phyloP scores from a whole-genome alignment of 2,797 vertebrate species.

The Tiaroga cobitis region DNA sequence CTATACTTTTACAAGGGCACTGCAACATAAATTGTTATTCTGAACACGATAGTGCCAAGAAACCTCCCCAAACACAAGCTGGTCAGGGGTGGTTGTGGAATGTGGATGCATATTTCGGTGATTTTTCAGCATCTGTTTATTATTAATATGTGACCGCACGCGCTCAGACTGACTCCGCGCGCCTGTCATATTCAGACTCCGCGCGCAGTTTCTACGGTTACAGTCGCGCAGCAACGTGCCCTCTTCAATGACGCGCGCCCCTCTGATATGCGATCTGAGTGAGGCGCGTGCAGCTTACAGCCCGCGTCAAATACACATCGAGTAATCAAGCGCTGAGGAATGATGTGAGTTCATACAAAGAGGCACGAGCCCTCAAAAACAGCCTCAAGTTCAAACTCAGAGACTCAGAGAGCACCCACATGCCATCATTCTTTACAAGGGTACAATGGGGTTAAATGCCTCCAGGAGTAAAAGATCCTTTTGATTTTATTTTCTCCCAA shows the following conservation, averaged over 20 bases:
- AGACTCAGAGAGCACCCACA: constrained; percentile 15
- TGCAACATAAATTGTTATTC: constrained; percentile 15
- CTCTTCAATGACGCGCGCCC: constrained; percentile 75
- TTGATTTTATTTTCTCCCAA: background rate
- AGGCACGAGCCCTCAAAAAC: constrained; percentile 41
- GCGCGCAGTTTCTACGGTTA: constrained; percentile 82
- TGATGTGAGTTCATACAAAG: constrained; percentile 57
- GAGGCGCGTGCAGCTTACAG: constrained; percentile 21
- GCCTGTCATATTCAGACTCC: constrained; percentile 81
- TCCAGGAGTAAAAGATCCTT: background rate
- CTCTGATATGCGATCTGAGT: constrained; percentile 74
- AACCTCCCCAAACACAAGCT: background rate
- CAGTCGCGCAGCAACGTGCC: constrained; percentile 74
- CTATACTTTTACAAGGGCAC: background rate
- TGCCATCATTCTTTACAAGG: constrained; percentile 24
- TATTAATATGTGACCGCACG: constrained; percentile 81
- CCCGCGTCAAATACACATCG: constrained; percentile 50
- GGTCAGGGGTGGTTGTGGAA: constrained; percentile 6
- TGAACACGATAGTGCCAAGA: background rate
- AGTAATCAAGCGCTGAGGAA: constrained; percentile 58
- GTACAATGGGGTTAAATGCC: background rate
- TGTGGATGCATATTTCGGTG: constrained; percentile 61
- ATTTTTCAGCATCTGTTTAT: constrained; percentile 78
- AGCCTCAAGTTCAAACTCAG: constrained; percentile 45
- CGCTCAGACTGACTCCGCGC: constrained; percentile 67